Base-by-base conservation (phyloP, 2,888 invertebrate species). In the Ophion ellenae region DNA sequence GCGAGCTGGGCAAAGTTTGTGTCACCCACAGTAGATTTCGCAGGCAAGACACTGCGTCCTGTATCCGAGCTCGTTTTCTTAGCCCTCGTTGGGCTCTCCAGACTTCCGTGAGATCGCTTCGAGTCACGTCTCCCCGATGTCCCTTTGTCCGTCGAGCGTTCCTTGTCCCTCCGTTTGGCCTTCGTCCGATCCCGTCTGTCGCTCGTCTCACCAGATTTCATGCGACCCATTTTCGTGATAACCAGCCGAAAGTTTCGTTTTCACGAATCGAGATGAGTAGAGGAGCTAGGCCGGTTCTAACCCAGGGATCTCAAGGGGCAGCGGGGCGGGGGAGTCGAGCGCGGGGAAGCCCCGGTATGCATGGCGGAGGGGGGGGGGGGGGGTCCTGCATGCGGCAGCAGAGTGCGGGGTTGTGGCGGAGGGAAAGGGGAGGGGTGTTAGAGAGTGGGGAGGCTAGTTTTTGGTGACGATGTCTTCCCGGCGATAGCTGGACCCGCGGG, bases 1-100 rank as follows among this genome's bases (percentile, higher is more conserved):
- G 87, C 74, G 24, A 87, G 80, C n/a, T 63, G 84, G 24, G 76
- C 81, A 45, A 83, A 61, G 71, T 84, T 75, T 32, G 79, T 17
- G 9, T 66, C 45, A 24, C 10, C 36, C 40, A 11, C 11, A 6
- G 69, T 20, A 24, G 45, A 47, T n/a, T 10, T 69, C 45, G 10
- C 67, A 20, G 45, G 6, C 45, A 45, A 20, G 7, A 10, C 47
- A 45, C 36, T 66, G 66, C 40, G 6, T 40, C 14, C 66, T n/a
- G 66, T 2, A 36, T 45, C 69, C 5, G 24, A 45, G 40, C 9
- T 45, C 5, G 24, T 45, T 24, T 7, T 24, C 24, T 69, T 45
- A 20, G 2, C 20, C 45, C 40, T 24, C 1, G 11, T 24, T 2
- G 32, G 11, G 10, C 32, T 11, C 64, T 28, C 32, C 11, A 32